Evolutionary conservation across 92 coral and sea anemone species (phyloP).

Genomic region (Bergia sp.): DNA sequence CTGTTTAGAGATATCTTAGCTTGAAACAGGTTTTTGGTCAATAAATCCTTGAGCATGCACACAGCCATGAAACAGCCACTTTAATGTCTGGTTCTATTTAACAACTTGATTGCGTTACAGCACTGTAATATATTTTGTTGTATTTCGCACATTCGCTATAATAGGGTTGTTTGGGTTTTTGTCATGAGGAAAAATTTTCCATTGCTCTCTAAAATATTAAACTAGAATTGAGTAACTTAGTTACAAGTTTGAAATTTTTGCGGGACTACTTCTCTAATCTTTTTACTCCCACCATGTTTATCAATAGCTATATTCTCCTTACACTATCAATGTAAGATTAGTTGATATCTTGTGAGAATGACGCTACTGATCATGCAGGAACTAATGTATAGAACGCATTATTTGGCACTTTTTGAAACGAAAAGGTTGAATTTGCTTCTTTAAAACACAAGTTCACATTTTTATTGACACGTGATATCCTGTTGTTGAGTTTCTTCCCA

Average conservation of each 20-base stretch:
- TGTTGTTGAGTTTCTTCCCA: background rate
- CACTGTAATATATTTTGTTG: conserved; percentile 21
- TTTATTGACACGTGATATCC: background rate
- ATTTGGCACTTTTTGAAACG: background rate
- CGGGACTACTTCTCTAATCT: too few relatives aligned
- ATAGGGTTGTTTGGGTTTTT: background rate
- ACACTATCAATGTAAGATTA: background rate
- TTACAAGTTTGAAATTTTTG: background rate
- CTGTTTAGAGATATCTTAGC: too few relatives aligned
- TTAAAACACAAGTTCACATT: background rate
- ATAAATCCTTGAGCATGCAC: too few relatives aligned
- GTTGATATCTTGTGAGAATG: background rate
- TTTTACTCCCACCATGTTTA: background rate
- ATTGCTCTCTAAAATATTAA: background rate
- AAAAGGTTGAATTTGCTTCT: background rate
- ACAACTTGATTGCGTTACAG: background rate
- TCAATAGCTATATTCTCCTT: background rate
- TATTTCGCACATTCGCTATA: background rate
- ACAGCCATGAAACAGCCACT: too few relatives aligned
- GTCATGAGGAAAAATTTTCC: background rate
- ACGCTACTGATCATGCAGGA: too few relatives aligned
- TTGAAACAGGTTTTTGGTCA: too few relatives aligned
- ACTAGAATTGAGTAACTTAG: background rate
- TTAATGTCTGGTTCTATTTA: background rate
- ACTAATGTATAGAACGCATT: too few relatives aligned